phyloP scores from a whole-genome alignment of 2,797 vertebrate species.

The Anisognathus igniventris region DNA sequence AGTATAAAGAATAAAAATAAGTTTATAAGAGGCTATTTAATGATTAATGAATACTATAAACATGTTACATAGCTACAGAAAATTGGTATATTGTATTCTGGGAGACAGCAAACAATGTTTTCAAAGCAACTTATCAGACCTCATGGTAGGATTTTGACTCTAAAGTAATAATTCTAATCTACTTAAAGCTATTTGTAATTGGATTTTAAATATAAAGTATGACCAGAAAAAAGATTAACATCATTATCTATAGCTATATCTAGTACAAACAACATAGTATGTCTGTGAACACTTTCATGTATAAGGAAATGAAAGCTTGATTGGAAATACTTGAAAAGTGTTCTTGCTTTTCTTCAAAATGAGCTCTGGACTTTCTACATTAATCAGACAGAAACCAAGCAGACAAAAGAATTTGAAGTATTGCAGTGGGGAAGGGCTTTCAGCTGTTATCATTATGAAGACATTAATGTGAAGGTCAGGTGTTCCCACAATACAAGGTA shows the following conservation, averaged over 20 bases:
- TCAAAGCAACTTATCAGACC: neutral
- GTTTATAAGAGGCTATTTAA: neutral
- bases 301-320: neutral
- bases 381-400: conserved; percentile 6
- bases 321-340: neutral
- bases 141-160: neutral
- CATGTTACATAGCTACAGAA: neutral
- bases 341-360: neutral
- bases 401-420: neutral
- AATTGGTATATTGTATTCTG: neutral
- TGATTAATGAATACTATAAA: neutral
- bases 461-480: neutral
- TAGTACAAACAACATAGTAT: neutral
- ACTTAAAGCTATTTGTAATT: neutral
- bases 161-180: neutral
- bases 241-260: neutral
- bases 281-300: neutral
- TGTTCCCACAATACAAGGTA: neutral
- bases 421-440: neutral
- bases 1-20: neutral
- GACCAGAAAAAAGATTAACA: neutral
- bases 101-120: neutral
- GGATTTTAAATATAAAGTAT: neutral
- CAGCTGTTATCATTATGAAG: neutral
- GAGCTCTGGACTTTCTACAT: neutral